Percentiles rank a stretch among this genome's conserved stretches.
Evolutionary conservation across 2,797 vertebrate genomes (phyloP).

Genomic region (Lemur catta): DNA sequence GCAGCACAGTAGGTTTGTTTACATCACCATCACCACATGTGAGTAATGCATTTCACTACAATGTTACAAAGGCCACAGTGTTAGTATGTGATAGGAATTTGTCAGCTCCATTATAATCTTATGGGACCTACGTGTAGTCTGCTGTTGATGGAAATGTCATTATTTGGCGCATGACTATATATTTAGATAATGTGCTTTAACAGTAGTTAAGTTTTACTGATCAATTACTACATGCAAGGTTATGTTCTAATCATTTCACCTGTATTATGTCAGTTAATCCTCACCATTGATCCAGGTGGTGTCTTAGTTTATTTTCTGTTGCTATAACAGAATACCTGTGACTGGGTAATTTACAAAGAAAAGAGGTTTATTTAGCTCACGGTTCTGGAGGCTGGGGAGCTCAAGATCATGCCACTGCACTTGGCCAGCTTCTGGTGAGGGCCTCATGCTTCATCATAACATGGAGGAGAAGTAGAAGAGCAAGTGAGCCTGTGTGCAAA

Average conservation of each 20-base stretch:
- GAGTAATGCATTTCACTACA: not conserved
- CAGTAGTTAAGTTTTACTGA: not conserved
- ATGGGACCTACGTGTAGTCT: not conserved
- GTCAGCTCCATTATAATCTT: not conserved
- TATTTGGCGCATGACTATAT: not conserved
- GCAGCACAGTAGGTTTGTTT: not conserved
- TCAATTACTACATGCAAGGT: not conserved
- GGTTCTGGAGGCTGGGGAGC: not conserved
- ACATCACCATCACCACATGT: not conserved
- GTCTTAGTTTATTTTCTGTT: not conserved
- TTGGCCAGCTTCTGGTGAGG: not conserved
- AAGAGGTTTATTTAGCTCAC: not conserved
- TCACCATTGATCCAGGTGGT: not conserved
- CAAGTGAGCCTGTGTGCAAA: not conserved
- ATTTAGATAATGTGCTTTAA: not conserved
- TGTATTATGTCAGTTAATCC: not conserved
- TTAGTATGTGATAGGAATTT: not conserved
- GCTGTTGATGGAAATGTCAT: not conserved
- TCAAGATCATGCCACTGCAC: not conserved
- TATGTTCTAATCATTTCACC: not conserved
- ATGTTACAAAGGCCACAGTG: not conserved
- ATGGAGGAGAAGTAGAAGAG: not conserved
- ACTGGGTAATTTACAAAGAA: not conserved
- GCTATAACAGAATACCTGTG: not conserved
- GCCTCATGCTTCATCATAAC: not conserved